Conservation (phyloP, 2,797 vertebrate genomes). For the Cottoperca gobio region DNA sequence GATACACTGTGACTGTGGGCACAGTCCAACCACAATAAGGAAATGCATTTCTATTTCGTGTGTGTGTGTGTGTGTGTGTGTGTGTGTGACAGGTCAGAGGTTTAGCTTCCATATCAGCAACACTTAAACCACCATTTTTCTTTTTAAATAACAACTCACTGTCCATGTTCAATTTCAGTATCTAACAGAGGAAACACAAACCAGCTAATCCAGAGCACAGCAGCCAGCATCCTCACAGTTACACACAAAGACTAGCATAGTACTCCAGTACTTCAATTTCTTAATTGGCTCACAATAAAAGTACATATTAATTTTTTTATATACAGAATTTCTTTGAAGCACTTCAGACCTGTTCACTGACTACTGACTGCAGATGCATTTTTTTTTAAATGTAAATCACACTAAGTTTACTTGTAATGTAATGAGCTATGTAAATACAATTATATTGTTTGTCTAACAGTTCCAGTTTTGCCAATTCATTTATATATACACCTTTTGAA, state of each 20-base stretch:
- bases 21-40: conserved; percentile 4
- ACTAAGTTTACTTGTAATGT: not conserved
- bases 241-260: not conserved
- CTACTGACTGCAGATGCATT: not conserved
- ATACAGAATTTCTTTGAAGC: not conserved
- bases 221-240: not conserved
- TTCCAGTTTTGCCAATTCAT: not conserved
- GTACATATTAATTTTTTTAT: too few species aligned
- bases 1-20: not conserved
- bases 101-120: conserved; percentile 12
- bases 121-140: not conserved
- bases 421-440: not conserved
- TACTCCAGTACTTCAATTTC: not conserved
- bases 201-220: not conserved
- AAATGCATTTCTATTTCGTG: not conserved
- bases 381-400: not conserved
- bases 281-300: not conserved
- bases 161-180: not conserved
- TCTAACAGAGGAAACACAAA: conserved; percentile 3
- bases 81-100: not conserved
- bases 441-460: not conserved
- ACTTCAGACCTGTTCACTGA: not conserved
- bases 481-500: too few species aligned
- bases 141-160: conserved; percentile 7
- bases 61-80: not conserved